Percentiles rank a stretch among this genome's conserved stretches.
phyloP scores from a whole-genome alignment of 2,888 invertebrate genomes.

The Platycnemis pennipes region DNA sequence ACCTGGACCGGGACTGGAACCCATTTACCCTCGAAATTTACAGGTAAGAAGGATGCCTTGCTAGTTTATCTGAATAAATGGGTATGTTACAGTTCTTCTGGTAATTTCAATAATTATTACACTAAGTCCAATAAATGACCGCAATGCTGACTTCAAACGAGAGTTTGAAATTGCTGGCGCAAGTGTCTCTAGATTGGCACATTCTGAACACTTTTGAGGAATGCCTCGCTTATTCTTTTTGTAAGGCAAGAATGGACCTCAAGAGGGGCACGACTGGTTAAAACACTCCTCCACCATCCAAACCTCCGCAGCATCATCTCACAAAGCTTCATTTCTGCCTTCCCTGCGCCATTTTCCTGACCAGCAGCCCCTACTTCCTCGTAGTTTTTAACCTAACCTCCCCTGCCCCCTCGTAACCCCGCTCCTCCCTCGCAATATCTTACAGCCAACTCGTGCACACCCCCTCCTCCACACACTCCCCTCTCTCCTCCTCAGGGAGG shows the following conservation, averaged over 20 bases:
- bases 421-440: neutral
- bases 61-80: too few relatives aligned
- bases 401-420: neutral
- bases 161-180: too few relatives aligned
- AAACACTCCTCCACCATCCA: neutral
- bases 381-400: neutral
- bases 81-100: too few relatives aligned
- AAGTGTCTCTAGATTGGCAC: neutral
- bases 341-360: neutral
- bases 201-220: neutral
- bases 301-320: neutral
- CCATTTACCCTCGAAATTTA: too few relatives aligned
- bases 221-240: neutral
- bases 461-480: neutral
- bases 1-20: too few relatives aligned
- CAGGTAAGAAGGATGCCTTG: too few relatives aligned
- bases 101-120: too few relatives aligned
- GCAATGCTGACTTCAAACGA: too few relatives aligned
- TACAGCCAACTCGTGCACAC: neutral
- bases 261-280: neutral
- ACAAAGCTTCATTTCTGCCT: neutral
- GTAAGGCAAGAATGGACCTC: neutral
- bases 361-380: neutral
- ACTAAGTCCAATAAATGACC: too few relatives aligned
- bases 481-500: neutral